A percentile compares a stretch with the other conserved stretches of the same genome.
phyloP scores from a whole-genome alignment of 2,113 vertebrate genomes.

The Toxotes jaculatrix region DNA sequence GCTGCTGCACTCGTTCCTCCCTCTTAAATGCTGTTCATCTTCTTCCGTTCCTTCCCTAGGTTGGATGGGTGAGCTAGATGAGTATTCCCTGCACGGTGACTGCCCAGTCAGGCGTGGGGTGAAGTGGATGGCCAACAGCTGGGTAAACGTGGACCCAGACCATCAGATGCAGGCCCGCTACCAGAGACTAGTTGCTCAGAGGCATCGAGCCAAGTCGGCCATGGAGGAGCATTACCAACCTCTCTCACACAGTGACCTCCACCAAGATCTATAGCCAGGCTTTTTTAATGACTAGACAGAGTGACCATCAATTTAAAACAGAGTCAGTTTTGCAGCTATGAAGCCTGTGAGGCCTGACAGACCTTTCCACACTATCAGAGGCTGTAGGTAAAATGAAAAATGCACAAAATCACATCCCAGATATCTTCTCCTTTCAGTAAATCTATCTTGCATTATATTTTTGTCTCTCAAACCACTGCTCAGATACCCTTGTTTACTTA shows the following conservation, averaged over 20 bases:
- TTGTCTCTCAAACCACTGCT: not conserved
- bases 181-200: slow-evolving; percentile 91
- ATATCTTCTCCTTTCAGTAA: slow-evolving; percentile 33
- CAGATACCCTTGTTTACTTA: not conserved
- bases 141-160: slow-evolving; percentile 97
- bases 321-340: not conserved
- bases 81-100: slow-evolving; percentile 94
- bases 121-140: slow-evolving; percentile 97
- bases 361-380: slow-evolving; percentile 7
- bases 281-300: slow-evolving; percentile 25
- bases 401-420: slow-evolving; percentile 48
- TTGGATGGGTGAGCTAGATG: slow-evolving; percentile 96
- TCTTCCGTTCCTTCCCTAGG: slow-evolving; percentile 76
- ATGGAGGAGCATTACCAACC: slow-evolving; percentile 70
- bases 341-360: slow-evolving; percentile 4
- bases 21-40: not conserved
- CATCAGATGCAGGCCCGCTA: slow-evolving; percentile 89
- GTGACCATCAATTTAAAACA: not conserved
- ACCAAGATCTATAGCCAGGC: slow-evolving; percentile 77
- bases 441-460: not conserved
- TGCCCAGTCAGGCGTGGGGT: slow-evolving; percentile 91
- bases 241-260: slow-evolving; percentile 78
- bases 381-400: slow-evolving; percentile 8
- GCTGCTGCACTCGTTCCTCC: not conserved
- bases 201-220: slow-evolving; percentile 71